Conservation (phyloP, 2,113 vertebrate genomes). For the Bos javanicus region DNA sequence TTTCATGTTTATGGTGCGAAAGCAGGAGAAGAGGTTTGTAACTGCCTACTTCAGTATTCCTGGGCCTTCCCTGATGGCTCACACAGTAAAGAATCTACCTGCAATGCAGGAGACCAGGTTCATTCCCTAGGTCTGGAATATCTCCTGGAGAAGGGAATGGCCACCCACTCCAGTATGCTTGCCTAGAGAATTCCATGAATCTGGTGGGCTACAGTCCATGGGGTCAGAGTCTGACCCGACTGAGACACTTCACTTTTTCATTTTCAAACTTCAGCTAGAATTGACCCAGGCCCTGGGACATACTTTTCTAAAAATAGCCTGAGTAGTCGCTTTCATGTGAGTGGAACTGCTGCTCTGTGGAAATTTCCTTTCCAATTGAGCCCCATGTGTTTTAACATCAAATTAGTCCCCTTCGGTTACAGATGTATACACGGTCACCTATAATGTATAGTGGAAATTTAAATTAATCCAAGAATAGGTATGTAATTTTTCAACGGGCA, state of each 20-base stretch:
- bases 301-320: neutral
- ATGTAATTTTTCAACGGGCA: neutral
- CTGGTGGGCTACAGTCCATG: neutral
- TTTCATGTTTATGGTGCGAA: neutral
- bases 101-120: neutral
- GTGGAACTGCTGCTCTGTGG: neutral
- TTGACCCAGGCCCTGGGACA: neutral
- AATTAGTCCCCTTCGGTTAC: neutral
- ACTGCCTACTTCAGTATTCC: neutral
- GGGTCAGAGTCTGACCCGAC: neutral
- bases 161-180: neutral
- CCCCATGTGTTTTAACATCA: slow-evolving; percentile 33
- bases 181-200: neutral
- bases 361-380: neutral
- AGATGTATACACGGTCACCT: neutral
- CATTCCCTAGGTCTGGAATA: neutral
- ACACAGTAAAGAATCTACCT: neutral
- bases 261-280: neutral
- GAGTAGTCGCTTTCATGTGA: neutral
- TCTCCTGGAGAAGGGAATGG: neutral
- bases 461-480: neutral
- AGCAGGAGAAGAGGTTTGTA: neutral
- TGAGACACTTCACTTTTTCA: neutral
- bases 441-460: slow-evolving; percentile 25
- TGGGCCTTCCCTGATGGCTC: neutral